Conservation (phyloP, 2,797 vertebrate genomes). For the Notolepis coatsorum region DNA sequence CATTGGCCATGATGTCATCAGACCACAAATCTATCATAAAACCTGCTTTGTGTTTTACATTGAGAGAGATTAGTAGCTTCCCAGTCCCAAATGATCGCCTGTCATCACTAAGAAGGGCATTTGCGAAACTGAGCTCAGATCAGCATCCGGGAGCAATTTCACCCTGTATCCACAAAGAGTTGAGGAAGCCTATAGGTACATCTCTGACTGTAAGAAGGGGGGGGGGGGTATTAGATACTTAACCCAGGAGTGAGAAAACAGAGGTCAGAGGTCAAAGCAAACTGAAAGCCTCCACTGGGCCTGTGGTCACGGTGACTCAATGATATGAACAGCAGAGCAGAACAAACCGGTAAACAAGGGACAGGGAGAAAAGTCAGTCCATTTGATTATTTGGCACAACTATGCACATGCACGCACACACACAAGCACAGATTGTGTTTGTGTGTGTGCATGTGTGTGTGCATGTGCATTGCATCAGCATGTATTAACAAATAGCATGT, state of each 20-base stretch:
- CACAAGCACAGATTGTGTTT: neutral
- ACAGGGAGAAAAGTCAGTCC: constrained; percentile 4
- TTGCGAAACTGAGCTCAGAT: neutral
- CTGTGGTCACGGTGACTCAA: no score
- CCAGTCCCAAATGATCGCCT: neutral
- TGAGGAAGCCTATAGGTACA: neutral
- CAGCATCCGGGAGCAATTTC: neutral
- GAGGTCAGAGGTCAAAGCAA: neutral
- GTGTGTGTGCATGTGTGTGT: constrained; percentile 20
- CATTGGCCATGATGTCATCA: constrained; percentile 2
- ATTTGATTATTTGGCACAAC: constrained; percentile 20
- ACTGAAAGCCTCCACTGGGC: no score
- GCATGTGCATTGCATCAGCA: neutral
- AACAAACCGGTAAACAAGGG: neutral
- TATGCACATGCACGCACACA: constrained; percentile 9
- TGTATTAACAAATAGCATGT: neutral
- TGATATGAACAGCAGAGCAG: neutral
- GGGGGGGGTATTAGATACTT: no score
- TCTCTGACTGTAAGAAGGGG: neutral
- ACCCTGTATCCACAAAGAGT: neutral
- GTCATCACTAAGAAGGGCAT: neutral
- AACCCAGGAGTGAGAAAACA: neutral
- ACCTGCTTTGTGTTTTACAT: neutral
- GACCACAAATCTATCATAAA: no score
- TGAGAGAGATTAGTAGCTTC: neutral